Conservation (phyloP, 2,113 vertebrate genomes). For the Neotoma lepida region DNA sequence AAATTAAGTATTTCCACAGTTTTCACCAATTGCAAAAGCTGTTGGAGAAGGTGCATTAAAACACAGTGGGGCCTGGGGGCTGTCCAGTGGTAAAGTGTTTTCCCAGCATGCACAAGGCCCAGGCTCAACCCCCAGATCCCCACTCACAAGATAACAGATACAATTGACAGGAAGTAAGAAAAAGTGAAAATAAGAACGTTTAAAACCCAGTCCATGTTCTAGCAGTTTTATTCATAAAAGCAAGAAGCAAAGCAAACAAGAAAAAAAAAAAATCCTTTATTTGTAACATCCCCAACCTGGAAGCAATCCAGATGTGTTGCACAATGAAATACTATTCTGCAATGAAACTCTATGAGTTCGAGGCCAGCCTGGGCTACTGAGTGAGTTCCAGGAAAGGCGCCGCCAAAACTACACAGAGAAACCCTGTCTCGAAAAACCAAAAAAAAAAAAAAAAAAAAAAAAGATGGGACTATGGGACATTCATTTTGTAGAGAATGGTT, state of each 20-base stretch:
- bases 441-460: too few relatives aligned
- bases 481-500: constrained; percentile 46
- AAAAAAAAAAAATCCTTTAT: not conserved
- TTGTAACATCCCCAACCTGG: not conserved
- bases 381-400: too few relatives aligned
- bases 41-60: not conserved
- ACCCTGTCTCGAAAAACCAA: too few relatives aligned
- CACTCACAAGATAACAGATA: not conserved
- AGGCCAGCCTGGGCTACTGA: too few relatives aligned
- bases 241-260: not conserved
- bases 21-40: constrained; percentile 7
- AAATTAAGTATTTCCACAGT: constrained; percentile 41
- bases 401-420: too few relatives aligned
- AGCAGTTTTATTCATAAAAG: constrained; percentile 6
- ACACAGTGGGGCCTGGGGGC: too few relatives aligned
- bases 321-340: not conserved
- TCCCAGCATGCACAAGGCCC: not conserved
- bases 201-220: not conserved
- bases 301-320: constrained; percentile 17
- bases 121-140: too few relatives aligned
- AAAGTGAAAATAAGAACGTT: not conserved
- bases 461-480: constrained; percentile 57
- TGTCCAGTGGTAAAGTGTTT: not conserved
- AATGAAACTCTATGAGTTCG: too few relatives aligned
- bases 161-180: not conserved